Conservation (phyloP, 1,140 invertebrate genomes). For the Pissodes strobi region DNA sequence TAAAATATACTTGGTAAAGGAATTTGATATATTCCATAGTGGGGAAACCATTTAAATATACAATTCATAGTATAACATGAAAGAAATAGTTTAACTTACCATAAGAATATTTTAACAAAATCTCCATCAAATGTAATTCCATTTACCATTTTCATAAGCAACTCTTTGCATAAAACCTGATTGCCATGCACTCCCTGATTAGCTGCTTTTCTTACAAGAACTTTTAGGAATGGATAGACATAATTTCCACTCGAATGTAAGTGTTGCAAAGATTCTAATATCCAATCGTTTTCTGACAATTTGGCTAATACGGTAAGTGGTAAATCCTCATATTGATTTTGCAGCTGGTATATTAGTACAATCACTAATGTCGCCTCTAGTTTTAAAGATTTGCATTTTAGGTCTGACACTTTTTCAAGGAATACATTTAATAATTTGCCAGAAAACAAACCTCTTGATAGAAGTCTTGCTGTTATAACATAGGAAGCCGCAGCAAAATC, state of each 20-base stretch:
- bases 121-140: conserved; percentile 60
- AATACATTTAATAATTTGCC: conserved; percentile 65
- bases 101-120: conserved; percentile 51
- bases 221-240: conserved; percentile 60
- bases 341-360: conserved; percentile 65
- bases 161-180: conserved; percentile 49
- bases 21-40: too few relatives aligned
- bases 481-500: conserved; percentile 77
- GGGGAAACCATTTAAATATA: too few relatives aligned
- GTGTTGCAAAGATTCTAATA: conserved; percentile 60
- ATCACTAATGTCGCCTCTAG: conserved; percentile 64
- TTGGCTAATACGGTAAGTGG: conserved; percentile 59
- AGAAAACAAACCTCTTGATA: conserved; percentile 68
- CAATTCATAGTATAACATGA: too few relatives aligned
- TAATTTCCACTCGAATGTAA: conserved; percentile 59
- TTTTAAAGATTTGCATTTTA: conserved; percentile 58
- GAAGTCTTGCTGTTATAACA: conserved; percentile 73
- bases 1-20: too few relatives aligned
- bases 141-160: conserved; percentile 60
- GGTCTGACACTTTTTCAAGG: conserved; percentile 64
- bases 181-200: conserved; percentile 55
- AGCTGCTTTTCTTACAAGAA: conserved; percentile 58
- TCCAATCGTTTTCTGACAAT: conserved; percentile 58
- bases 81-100: too few relatives aligned
- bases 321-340: conserved; percentile 58